Evolutionary conservation across 2,888 invertebrate genomes (phyloP).

Genomic region (Acleris sparsana): DNA sequence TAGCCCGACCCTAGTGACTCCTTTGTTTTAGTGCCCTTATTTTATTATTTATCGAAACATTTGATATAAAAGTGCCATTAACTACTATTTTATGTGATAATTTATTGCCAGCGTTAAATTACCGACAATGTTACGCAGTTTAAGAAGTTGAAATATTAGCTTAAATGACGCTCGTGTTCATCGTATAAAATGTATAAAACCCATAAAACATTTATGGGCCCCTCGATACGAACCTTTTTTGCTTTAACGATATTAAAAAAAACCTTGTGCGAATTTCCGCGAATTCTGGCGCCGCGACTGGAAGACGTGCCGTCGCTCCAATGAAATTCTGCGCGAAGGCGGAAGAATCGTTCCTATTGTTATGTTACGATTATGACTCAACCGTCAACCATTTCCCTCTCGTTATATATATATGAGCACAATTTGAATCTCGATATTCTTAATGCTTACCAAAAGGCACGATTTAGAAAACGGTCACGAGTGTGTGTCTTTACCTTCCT

Average conservation of each 20-base stretch:
- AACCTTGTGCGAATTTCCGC: slow-evolving; percentile 21
- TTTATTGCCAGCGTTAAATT: slow-evolving; percentile 61
- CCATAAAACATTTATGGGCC: slow-evolving; percentile 36
- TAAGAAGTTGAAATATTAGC: slow-evolving; percentile 37
- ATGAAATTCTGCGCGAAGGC: slow-evolving; percentile 10
- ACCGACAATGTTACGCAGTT: slow-evolving; percentile 43
- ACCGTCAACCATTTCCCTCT: neutral
- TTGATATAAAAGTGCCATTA: slow-evolving; percentile 72
- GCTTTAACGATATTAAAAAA: slow-evolving; percentile 28
- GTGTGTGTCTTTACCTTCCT: too few species aligned
- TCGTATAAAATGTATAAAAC: slow-evolving; percentile 32
- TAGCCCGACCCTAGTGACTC: slow-evolving; percentile 63
- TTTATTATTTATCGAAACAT: slow-evolving; percentile 81
- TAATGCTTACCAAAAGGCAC: too few species aligned
- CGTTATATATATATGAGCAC: too few species aligned
- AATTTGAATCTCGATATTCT: too few species aligned
- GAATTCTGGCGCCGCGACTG: slow-evolving; percentile 8
- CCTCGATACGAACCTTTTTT: slow-evolving; percentile 28
- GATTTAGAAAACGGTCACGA: too few species aligned
- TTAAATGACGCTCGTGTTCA: slow-evolving; percentile 34
- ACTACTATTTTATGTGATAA: slow-evolving; percentile 71
- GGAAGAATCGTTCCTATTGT: slow-evolving; percentile 6
- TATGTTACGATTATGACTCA: slow-evolving; percentile 1
- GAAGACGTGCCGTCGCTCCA: neutral
- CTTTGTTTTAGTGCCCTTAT: slow-evolving; percentile 75